Evolutionary conservation across 2,888 invertebrate species (phyloP).

Genomic region (Allolobophora icterica): DNA sequence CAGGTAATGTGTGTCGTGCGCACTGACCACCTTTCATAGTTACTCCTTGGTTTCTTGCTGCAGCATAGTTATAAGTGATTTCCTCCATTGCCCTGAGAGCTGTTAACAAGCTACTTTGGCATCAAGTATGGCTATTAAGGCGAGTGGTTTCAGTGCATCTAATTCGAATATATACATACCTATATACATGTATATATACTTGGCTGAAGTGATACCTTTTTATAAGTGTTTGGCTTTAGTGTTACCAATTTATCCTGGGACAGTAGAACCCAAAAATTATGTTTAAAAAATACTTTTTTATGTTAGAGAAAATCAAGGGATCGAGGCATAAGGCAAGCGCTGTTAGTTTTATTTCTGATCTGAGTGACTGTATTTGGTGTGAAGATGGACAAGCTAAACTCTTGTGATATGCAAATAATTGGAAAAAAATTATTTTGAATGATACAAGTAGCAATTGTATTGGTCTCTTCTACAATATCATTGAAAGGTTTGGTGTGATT

Average conservation of each 20-base stretch:
- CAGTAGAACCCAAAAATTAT: background rate
- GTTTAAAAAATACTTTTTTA: background rate
- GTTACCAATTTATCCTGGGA: background rate
- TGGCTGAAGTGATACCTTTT: background rate
- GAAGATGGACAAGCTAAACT: background rate
- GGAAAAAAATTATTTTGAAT: background rate
- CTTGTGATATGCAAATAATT: slow-evolving; percentile 8
- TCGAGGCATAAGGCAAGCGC: background rate
- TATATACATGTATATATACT: background rate
- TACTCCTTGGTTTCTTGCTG: background rate
- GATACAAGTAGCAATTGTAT: background rate
- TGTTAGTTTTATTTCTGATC: background rate
- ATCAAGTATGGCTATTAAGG: too few relatives aligned
- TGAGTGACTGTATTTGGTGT: background rate
- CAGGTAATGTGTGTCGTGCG: background rate
- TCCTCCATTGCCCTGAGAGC: background rate
- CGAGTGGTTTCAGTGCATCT: too few relatives aligned
- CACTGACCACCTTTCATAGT: background rate
- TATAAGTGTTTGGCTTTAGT: background rate
- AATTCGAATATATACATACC: background rate
- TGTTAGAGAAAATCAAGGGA: background rate
- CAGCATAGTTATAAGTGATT: background rate
- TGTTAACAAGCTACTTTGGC: background rate
- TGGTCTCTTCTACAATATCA: background rate
- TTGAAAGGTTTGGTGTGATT: background rate